phyloP scores from a whole-genome alignment of 2,797 vertebrate genomes.

The Lacerta viridis region DNA sequence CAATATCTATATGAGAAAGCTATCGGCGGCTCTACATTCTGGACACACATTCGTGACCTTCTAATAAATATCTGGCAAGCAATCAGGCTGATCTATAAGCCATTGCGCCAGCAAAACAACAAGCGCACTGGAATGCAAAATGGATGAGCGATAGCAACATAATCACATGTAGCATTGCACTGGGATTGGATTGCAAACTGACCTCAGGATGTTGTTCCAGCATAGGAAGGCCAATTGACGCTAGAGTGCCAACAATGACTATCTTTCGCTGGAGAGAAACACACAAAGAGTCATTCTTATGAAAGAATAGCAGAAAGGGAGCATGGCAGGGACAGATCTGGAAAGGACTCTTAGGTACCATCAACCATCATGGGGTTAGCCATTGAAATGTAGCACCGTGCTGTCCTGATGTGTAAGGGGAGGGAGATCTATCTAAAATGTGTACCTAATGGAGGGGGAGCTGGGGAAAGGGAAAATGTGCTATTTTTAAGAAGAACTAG shows the following conservation, averaged over 20 bases:
- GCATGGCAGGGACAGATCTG: background rate
- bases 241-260: background rate
- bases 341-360: background rate
- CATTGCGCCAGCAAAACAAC: conserved; percentile 17
- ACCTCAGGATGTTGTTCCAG: background rate
- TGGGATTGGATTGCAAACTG: background rate
- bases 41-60: conserved; percentile 16
- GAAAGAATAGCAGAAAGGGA: background rate
- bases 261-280: background rate
- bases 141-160: background rate
- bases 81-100: background rate
- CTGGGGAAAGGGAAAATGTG: background rate
- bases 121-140: conserved; percentile 9
- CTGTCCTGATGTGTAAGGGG: background rate
- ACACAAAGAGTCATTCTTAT: background rate
- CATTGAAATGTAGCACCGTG: background rate
- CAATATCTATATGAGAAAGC: conserved; percentile 26
- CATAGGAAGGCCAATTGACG: background rate
- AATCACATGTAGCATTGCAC: background rate
- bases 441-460: background rate
- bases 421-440: background rate
- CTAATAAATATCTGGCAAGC: conserved; percentile 24
- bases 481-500: background rate
- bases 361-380: background rate
- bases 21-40: conserved; percentile 12